Base-by-base conservation (phyloP, 1,140 invertebrate genomes). In the Drosophila littoralis region DNA sequence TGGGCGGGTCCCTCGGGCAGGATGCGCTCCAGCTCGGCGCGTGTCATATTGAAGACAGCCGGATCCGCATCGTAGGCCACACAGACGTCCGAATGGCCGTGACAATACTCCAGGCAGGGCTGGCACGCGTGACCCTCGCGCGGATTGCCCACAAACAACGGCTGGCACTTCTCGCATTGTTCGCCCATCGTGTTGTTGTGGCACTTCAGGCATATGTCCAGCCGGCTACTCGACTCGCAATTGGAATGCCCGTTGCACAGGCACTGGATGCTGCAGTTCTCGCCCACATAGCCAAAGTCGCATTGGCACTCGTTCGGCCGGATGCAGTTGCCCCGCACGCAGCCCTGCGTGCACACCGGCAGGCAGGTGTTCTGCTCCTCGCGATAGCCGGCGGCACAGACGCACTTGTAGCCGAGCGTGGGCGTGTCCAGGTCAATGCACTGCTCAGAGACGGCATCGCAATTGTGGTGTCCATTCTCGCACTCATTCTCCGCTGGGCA, bases 401-500 rank as follows among this genome's bases (percentile, higher is more conserved):
- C 93, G 92, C 98, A 99, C 75, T 96, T 94, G 92, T 96, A 98
- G n/a, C 96, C 96, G 51, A 95, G 93, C 0, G 93, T 92, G 8
- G 94, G 92, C 0, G 83, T 74, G 43, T 86, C 79, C 46, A 86
- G 15, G 91, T 98, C 96, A 10, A 95, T 94, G 92, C 97, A 98
- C 82, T 96, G 94, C 93, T 99, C 97, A 15, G 97, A 98, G 35
- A 95, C 94, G 0, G 94, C 93, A 90, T 98, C 95, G 92, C 98
- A 99, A 32, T 95, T 97, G 88, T 99, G 98, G 92, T 99, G 98
- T 9, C 95, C 94, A 92, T 99, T 99, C 28, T 93, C 91, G 91
- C 98, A 99, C 93, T 99, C 98, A 92, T 99, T 97, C 93, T 99
- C 98, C 0, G 96, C 95, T 1, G 98, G 98, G 92, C 98, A 98